Evolutionary conservation across 2,113 vertebrate genomes (phyloP), one percentile per base, ranked within the genome.

Genomic region (Antechinus flavipes): DNA sequence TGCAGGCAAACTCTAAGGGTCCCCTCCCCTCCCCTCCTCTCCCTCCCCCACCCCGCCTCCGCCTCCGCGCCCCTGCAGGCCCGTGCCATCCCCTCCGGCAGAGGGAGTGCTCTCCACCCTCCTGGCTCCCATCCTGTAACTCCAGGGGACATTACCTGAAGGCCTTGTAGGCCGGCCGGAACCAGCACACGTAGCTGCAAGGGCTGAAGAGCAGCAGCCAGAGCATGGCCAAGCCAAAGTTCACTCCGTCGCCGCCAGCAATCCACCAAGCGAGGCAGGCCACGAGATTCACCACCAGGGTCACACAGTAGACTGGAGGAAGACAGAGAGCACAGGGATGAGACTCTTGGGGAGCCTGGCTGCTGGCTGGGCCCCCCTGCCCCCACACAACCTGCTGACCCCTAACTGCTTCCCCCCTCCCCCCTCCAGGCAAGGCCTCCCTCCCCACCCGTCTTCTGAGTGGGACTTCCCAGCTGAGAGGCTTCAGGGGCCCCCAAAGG

Each of bases 251-350:
- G 58, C 99, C 99, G 0, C 99, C 99, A 0, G 98, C 99, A 0
- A 99, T 99, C 99, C 99, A 99, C 99, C 99, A 99, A 9, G 99
- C 99, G 97, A 99, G 99, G 97, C 99, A 99, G 0, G 99, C 98
- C 0, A 99, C 96, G 3, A 99, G 96, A 90, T 99, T 99, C 94
- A 99, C 96, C 0, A 93, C 98, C 1, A 99, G 98, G 0, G 99
- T 99, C 94, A 98, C 96, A 1, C 99, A 99, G 98, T 99, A 99
- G 98, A 99, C 99, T 99, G 98, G 0, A 0, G 68, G 0, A 0
- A 7, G 0, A 2, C 35, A 24, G 1, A 3, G 46, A 1, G 0
- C 1, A 47, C 0, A 53, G n/a, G 92, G 56, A 91, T 76, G 4
- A 23, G 68, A 19, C 16, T 84, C 68, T 14, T 4, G 2, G 16